Base-by-base conservation (phyloP, 2,113 vertebrate genomes). In the Steatornis caripensis region DNA sequence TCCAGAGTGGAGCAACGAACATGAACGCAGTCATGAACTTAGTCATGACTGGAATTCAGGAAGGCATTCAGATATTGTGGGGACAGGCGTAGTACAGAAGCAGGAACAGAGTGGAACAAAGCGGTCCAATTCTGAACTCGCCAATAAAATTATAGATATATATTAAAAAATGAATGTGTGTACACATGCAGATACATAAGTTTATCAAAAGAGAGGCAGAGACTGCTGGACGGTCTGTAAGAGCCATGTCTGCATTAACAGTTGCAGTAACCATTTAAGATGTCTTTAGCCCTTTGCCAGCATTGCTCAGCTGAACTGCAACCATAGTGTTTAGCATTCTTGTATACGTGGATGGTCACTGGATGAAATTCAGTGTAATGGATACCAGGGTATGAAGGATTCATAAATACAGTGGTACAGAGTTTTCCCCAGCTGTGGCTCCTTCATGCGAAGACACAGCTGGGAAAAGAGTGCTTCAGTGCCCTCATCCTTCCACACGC, bases 401-500 rank as follows among this genome's bases (percentile, higher is more conserved):
- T 60, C 60, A 64, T 62, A 92, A 58, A 80, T 29, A 46, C 20
- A 26, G 9, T 15, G 14, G 12, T 39, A 66, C 9, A 18, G 45
- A 70, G 10, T 66, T 81, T 86, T 89, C 17, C 17, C 20, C 22
- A 64, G 11, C 36, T 72, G 10, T 75, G 29, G 4, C 20, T 61
- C 32, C 49, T 74, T 86, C 41, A 21, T 26, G 37, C 20, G 29
- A 91, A 84, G 26, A 21, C 34, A 82, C 20, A 64, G 9, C 7
- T 57, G 32, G 20, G 7, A 57, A 49, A 81, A 58, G 30, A 64
- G 37, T 11, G 19, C 39, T 75, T 77, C 77, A 48, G 27, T 68
- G n/a, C 24, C 18, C 15, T 76, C 1, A 2, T 62, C 39, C 14
- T 65, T 77, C 43, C 0, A 0, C 19, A 36, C 11, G 26, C 17